Percentiles rank a stretch among this genome's conserved stretches.
Conservation (phyloP, 2,113 vertebrate genomes). For the Piliocolobus tephrosceles region DNA sequence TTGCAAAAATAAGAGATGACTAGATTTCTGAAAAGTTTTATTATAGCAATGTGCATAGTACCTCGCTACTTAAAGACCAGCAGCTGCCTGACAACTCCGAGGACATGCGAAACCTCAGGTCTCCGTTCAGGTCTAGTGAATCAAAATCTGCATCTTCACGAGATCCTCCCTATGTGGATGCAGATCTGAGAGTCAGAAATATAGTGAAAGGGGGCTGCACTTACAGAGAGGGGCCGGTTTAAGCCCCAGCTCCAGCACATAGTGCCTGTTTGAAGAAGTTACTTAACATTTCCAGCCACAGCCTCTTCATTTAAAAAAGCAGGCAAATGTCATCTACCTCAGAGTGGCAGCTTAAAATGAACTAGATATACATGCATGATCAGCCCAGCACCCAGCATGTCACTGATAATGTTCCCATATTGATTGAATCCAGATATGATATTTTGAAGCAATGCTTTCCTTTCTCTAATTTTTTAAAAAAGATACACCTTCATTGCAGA, state of each 20-base stretch:
- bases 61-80: too few species aligned
- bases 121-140: not conserved
- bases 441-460: not conserved
- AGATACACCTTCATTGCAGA: not conserved
- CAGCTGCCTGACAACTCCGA: too few species aligned
- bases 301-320: not conserved
- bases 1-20: not conserved
- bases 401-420: too few species aligned
- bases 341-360: not conserved
- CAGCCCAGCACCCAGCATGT: fast-evolving
- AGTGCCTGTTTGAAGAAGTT: not conserved
- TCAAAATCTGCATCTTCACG: not conserved
- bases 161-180: fast-evolving
- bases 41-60: not conserved
- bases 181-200: not conserved
- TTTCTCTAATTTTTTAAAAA: not conserved
- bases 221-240: fast-evolving
- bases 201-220: fast-evolving
- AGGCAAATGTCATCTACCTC: not conserved
- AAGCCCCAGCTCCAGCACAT: not conserved
- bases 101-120: fast-evolving
- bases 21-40: not conserved
- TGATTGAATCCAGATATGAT: not conserved
- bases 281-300: too few species aligned
- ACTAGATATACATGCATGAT: fast-evolving